Evolutionary conservation across 2,888 invertebrate species (phyloP).

Genomic region (Choristoneura rosaceana): DNA sequence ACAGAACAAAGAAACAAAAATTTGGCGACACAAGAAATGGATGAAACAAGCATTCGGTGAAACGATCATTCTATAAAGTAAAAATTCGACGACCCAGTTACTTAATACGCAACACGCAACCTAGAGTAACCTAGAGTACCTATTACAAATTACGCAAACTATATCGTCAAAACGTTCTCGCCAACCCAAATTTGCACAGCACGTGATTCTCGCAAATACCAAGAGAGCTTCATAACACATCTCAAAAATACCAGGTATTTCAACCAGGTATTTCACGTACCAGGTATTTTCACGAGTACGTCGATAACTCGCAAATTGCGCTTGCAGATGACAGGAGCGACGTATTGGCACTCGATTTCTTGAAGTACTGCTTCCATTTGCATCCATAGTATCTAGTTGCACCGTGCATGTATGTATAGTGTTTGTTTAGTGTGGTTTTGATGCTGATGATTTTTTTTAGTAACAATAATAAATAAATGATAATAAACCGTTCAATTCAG

Average conservation of each 20-base stretch:
- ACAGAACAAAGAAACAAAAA: too few species aligned
- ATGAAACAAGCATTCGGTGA: too few species aligned
- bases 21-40: too few species aligned
- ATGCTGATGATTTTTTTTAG: too few species aligned
- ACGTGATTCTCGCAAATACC: background rate
- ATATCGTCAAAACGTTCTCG: background rate
- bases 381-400: conserved; percentile 12
- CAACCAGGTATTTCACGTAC: conserved; percentile 17
- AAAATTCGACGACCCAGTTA: too few species aligned
- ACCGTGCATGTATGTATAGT: conserved; percentile 1
- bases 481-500: too few species aligned
- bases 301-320: conserved; percentile 19
- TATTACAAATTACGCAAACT: background rate
- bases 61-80: too few species aligned
- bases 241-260: conserved; percentile 20
- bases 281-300: conserved; percentile 14
- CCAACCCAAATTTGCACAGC: background rate
- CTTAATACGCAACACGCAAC: too few species aligned
- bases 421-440: background rate
- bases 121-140: too few species aligned
- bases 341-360: conserved; percentile 25
- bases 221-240: background rate
- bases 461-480: too few species aligned
- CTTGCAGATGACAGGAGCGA: conserved; percentile 34
- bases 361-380: conserved; percentile 23